A percentile compares a stretch with the other conserved stretches of the same genome.
Evolutionary conservation across 2,888 invertebrate species (phyloP).

Genomic region (Drosophila barbarae): DNA sequence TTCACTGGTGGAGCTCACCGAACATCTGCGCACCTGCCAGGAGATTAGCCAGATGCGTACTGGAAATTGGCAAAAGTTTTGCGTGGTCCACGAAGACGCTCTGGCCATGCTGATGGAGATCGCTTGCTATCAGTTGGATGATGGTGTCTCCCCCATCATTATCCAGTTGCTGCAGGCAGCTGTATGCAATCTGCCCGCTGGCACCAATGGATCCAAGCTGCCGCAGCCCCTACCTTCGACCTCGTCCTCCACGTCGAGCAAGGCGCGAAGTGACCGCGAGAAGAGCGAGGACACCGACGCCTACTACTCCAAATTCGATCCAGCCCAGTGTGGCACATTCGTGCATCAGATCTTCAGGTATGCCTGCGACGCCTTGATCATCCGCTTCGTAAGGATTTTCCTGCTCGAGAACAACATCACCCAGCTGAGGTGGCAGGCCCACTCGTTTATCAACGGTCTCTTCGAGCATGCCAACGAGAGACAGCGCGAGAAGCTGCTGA

Average conservation of each 20-base stretch:
- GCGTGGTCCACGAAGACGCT: conserved; percentile 85
- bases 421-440: conserved; percentile 96
- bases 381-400: conserved; percentile 91
- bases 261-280: conserved; percentile 83
- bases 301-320: conserved; percentile 84
- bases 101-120: conserved; percentile 91
- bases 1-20: conserved; percentile 94
- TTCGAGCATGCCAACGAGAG: conserved; percentile 89
- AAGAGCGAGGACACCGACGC: conserved; percentile 85
- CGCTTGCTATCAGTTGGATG: conserved; percentile 90
- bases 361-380: conserved; percentile 80
- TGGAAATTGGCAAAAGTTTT: conserved; percentile 97
- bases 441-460: conserved; percentile 90
- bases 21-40: conserved; percentile 95
- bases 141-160: conserved; percentile 94
- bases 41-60: conserved; percentile 95
- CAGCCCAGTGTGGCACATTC: conserved; percentile 84
- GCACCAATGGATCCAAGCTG: conserved; percentile 35
- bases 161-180: conserved; percentile 94
- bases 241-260: conserved; percentile 49
- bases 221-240: conserved; percentile 42
- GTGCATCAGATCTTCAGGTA: conserved; percentile 86
- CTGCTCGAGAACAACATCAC: conserved; percentile 95
- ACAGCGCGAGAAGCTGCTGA: conserved; percentile 90
- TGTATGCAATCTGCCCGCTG: conserved; percentile 83